Percentiles rank a stretch among this genome's conserved stretches.
Conservation (phyloP, 2,888 invertebrate genomes). For the Melinaea marsaeus region DNA sequence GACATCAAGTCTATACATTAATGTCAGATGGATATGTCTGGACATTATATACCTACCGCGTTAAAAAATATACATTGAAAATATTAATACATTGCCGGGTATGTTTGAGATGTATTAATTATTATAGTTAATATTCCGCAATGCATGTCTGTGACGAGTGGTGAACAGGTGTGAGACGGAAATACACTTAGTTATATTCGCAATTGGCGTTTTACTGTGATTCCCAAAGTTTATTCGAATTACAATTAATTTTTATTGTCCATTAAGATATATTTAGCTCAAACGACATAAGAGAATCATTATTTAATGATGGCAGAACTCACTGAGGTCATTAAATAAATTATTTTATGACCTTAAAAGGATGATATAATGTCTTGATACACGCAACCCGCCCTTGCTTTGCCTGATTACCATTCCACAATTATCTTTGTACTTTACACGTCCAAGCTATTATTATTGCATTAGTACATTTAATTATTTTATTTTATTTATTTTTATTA, state of each 20-base stretch:
- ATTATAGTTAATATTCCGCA: not conserved
- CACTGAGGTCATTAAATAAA: not conserved
- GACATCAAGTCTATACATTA: not conserved
- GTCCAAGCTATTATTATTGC: not conserved
- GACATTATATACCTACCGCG: no score
- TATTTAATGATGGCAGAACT: not conserved
- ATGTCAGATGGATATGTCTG: no score
- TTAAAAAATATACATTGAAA: no score
- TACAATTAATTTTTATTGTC: no score
- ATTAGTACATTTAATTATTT: no score
- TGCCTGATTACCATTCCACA: no score
- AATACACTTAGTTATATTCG: constrained; percentile 69
- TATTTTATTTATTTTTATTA: constrained; percentile 1
- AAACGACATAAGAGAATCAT: not conserved
- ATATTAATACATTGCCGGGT: not conserved
- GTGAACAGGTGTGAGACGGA: constrained; percentile 64
- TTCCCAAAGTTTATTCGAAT: constrained; percentile 49
- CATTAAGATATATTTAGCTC: not conserved
- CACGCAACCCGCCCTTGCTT: no score
- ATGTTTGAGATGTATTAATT: not conserved
- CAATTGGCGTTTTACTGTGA: constrained; percentile 66
- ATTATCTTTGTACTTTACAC: not conserved
- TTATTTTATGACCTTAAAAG: no score
- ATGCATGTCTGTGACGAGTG: constrained; percentile 62
- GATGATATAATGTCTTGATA: no score